phyloP scores from a whole-genome alignment of 2,797 vertebrate species.

The Thamnophis elegans region DNA sequence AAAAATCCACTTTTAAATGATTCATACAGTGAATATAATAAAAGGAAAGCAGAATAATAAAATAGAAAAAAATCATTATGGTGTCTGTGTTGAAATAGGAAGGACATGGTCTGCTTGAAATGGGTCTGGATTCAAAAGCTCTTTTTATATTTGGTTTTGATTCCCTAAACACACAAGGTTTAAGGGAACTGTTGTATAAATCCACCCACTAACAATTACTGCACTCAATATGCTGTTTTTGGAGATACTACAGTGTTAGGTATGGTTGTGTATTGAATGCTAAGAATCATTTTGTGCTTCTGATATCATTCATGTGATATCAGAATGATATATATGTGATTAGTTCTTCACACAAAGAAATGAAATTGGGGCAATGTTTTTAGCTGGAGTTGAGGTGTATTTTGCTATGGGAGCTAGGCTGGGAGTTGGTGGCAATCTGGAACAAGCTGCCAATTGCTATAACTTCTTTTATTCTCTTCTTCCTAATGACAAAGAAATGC shows the following conservation, averaged over 20 bases:
- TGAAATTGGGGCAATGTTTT: neutral
- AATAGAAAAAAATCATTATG: neutral
- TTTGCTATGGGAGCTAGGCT: neutral
- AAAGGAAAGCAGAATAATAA: neutral
- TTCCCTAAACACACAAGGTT: neutral
- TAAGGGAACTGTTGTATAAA: neutral
- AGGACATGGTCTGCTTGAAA: neutral
- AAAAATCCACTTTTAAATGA: neutral
- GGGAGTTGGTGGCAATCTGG: neutral
- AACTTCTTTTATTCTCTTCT: neutral
- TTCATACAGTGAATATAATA: neutral
- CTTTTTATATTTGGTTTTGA: neutral
- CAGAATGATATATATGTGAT: too few species aligned
- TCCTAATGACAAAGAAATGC: conserved; percentile 9
- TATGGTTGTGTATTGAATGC: neutral
- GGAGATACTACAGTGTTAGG: neutral
- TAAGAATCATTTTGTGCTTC: neutral
- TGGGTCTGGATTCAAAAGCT: neutral
- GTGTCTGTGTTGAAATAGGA: neutral
- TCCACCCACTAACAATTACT: neutral
- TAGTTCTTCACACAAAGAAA: neutral
- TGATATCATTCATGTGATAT: neutral
- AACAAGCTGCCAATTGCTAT: neutral
- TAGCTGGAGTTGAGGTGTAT: neutral
- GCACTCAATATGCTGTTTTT: neutral